Base-by-base conservation (phyloP, 2,888 invertebrate genomes). In the Neria commutata region DNA sequence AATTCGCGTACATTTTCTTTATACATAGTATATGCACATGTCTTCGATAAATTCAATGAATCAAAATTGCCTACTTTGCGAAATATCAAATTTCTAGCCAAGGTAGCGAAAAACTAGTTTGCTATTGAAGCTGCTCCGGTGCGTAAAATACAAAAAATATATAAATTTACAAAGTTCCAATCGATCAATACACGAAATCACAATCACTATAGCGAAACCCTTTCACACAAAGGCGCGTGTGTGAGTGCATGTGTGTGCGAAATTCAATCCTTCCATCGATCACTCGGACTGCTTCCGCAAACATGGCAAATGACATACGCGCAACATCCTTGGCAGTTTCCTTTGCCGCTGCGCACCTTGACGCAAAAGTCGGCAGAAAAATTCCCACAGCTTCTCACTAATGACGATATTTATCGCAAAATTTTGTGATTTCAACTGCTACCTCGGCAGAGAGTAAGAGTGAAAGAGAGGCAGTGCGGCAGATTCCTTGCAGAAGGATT, bases 301-400 rank as follows among this genome's bases (percentile, higher is more conserved):
- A 21, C 42, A 37, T 37, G n/a, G n/a, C n/a, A n/a, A n/a, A n/a
- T n/a, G n/a, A n/a, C n/a, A n/a, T 37, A 37, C 42, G 42, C 42
- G 37, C n/a, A 14, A 37, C n/a, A 14, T 37, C 37, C 8, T 5
- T 8, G 11, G n/a, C 29, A 37, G n/a, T 37, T n/a, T n/a, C n/a
- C n/a, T n/a, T n/a, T n/a, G n/a, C n/a, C 37, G n/a, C 37, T n/a
- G 6, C n/a, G 8, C 8, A 37, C 6, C n/a, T 4, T 14, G n/a
- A 37, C 37, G 3, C 4, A 37, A 37, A 37, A n/a, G n/a, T 14
- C 8, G n/a, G 10, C 8, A 14, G 21, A 46, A 63, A 71, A 70
- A 60, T 71, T 71, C 71, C 73, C 71, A 71, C 71, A 17, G 42
- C 42, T 42, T 42, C n/a, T n/a, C 42, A 37, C 42, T 42, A 42